Evolutionary conservation across 2,888 invertebrate species (phyloP).

Genomic region (Cerastoderma edule): DNA sequence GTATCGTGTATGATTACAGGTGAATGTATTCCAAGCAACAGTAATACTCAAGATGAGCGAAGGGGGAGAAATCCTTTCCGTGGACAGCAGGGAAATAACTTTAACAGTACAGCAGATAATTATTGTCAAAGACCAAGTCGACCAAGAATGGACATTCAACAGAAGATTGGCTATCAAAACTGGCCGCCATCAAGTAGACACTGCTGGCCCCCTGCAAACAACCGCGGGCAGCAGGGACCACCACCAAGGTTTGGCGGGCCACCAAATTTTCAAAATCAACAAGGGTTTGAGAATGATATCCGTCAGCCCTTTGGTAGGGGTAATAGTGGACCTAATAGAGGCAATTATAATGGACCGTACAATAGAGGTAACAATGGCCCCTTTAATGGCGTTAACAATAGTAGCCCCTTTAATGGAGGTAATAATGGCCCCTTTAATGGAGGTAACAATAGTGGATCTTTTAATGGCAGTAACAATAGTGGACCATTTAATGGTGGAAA

Average conservation of each 20-base stretch:
- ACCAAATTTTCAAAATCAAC: conserved; percentile 28
- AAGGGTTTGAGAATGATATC: not conserved
- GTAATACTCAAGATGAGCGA: not conserved
- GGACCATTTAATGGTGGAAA: too few species aligned
- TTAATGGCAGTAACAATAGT: too few species aligned
- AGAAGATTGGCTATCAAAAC: not conserved
- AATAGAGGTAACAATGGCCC: not conserved
- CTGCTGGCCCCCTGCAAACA: not conserved
- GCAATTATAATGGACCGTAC: not conserved
- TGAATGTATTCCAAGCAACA: not conserved
- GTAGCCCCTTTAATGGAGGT: not conserved
- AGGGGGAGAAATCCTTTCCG: not conserved
- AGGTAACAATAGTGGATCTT: too few species aligned
- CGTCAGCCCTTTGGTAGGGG: not conserved
- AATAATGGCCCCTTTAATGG: not conserved
- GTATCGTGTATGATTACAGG: too few species aligned
- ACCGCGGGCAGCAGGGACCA: not conserved
- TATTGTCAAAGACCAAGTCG: not conserved
- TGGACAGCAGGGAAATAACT: not conserved
- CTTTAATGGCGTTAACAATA: not conserved
- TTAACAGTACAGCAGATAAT: not conserved
- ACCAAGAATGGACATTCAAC: conserved; percentile 8
- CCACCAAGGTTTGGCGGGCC: conserved; percentile 49
- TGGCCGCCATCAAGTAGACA: conserved; percentile 1
- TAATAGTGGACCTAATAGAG: not conserved